Percentiles rank a stretch among this genome's conserved stretches.
Evolutionary conservation across 1,140 invertebrate genomes (phyloP).

Genomic region (Cotesia glomerata): DNA sequence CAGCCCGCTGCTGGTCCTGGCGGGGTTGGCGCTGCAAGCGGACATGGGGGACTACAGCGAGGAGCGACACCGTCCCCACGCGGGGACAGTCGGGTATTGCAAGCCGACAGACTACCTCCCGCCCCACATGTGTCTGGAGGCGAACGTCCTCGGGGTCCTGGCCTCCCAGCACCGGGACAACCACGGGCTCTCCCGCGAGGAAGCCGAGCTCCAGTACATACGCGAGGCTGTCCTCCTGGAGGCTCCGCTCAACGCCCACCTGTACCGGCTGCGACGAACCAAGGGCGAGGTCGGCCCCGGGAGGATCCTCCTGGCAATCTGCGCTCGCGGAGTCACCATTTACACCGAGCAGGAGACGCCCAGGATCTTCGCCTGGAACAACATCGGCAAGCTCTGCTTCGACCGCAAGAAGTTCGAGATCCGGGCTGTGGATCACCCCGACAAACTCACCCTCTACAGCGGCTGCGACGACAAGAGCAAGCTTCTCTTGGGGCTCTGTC

Average conservation of each 20-base stretch:
- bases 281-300: constrained; percentile 80
- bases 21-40: constrained; percentile 87
- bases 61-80: constrained; percentile 67
- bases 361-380: constrained; percentile 87
- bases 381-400: constrained; percentile 91
- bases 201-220: constrained; percentile 87
- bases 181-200: constrained; percentile 73
- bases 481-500: constrained; percentile 85
- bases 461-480: constrained; percentile 91
- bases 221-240: constrained; percentile 84
- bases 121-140: constrained; percentile 63
- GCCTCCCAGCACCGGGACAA: constrained; percentile 75
- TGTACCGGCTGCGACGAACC: constrained; percentile 83
- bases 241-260: constrained; percentile 90
- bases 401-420: constrained; percentile 97
- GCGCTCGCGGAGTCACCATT: constrained; percentile 85
- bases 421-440: constrained; percentile 77
- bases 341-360: constrained; percentile 73
- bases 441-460: constrained; percentile 88
- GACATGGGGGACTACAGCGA: constrained; percentile 81
- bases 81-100: constrained; percentile 76
- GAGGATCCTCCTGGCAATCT: constrained; percentile 80
- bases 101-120: constrained; percentile 79
- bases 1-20: constrained; percentile 74
- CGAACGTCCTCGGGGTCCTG: constrained; percentile 68